Conservation (phyloP, 1,140 invertebrate species). For the Tetramorium alpestre region DNA sequence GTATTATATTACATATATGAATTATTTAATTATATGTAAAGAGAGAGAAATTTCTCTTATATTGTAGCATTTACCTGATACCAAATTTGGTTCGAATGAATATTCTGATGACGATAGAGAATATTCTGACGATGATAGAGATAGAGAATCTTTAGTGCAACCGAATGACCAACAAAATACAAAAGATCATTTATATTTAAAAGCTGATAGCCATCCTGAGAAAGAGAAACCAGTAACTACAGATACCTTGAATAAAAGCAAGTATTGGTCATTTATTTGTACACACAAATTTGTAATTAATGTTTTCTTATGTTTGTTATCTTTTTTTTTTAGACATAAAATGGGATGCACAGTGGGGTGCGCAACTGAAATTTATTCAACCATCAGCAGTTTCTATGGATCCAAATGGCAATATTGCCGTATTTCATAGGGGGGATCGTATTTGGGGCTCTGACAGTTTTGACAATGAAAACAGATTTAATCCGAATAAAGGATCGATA, state of each 20-base stretch:
- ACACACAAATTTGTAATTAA: background rate
- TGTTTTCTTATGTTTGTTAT: constrained; percentile 12
- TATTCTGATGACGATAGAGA: constrained; percentile 68
- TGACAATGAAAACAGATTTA: constrained; percentile 87
- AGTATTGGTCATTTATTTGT: constrained; percentile 2
- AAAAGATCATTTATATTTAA: background rate
- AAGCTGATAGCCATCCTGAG: background rate
- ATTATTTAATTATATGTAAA: background rate
- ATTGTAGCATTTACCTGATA: constrained; percentile 62
- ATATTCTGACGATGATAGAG: constrained; percentile 70
- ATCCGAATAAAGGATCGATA: constrained; percentile 90
- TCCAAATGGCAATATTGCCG: constrained; percentile 89
- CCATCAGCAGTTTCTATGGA: constrained; percentile 93
- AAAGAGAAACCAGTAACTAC: background rate
- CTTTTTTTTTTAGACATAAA: constrained; percentile 77
- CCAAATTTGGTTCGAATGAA: constrained; percentile 68
- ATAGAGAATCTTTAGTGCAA: constrained; percentile 44
- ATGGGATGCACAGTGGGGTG: constrained; percentile 86
- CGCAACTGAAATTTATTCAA: constrained; percentile 89
- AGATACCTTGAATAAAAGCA: constrained; percentile 69
- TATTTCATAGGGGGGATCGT: constrained; percentile 94
- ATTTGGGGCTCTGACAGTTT: constrained; percentile 91
- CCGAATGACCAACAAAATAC: constrained; percentile 4
- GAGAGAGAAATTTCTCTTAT: background rate
- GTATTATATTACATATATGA: background rate